phyloP scores from a whole-genome alignment of 2,797 vertebrate species.

The Gallinago stenura region DNA sequence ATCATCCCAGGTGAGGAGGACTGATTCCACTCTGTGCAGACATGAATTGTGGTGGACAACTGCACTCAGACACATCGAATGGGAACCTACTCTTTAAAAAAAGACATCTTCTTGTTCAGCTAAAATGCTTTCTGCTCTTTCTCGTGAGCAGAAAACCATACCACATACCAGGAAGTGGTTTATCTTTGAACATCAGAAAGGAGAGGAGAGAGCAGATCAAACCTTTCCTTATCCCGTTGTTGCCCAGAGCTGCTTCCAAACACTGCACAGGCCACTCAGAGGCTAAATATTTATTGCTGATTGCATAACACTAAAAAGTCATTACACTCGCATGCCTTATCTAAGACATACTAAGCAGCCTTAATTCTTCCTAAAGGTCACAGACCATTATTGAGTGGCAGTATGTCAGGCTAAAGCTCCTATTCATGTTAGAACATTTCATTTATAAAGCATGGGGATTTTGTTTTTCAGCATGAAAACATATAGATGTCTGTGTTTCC shows the following conservation, averaged over 20 bases:
- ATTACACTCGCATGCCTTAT: background rate
- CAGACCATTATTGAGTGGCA: background rate
- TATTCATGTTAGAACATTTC: background rate
- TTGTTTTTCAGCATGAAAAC: background rate
- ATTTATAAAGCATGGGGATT: background rate
- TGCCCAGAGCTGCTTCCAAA: background rate
- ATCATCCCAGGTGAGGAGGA: background rate
- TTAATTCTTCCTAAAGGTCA: background rate
- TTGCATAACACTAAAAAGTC: background rate
- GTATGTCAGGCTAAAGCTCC: background rate
- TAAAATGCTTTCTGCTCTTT: background rate
- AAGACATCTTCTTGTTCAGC: background rate
- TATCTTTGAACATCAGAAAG: background rate
- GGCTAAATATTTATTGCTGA: background rate
- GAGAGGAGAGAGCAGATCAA: background rate
- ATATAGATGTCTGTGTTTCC: background rate
- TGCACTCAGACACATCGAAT: background rate
- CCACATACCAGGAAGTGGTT: background rate
- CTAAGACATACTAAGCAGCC: background rate
- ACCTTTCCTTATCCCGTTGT: background rate
- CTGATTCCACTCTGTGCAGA: background rate
- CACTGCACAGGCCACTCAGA: background rate
- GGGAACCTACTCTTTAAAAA: background rate
- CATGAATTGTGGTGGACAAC: background rate
- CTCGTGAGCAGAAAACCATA: background rate